These are phyloP conservation scores for Halesus radiatus DNA, from an alignment of 1,140 invertebrate genomes.

Conservation along the genomic window DNA sequence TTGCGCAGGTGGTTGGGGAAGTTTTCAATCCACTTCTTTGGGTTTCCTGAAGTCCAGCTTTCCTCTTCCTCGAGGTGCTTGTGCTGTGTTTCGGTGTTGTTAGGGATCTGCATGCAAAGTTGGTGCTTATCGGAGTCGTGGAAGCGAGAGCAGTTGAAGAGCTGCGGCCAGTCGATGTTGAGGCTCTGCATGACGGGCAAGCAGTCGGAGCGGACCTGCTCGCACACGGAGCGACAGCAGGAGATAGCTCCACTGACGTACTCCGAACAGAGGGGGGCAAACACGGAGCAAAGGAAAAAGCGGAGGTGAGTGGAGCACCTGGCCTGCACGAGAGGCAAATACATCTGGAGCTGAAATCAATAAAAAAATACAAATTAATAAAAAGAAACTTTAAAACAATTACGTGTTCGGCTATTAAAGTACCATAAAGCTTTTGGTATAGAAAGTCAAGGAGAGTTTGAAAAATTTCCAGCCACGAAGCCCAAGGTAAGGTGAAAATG, in stretches of 20 bases:
- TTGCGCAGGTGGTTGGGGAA: slow-evolving; percentile 29
- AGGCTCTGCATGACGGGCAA: slow-evolving; percentile 80
- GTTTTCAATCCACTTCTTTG: slow-evolving; percentile 31
- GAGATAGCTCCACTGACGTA: slow-evolving; percentile 88
- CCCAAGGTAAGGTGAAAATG: too few relatives aligned
- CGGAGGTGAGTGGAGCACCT: slow-evolving; percentile 89
- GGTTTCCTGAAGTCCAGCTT: slow-evolving; percentile 21
- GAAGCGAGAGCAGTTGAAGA: slow-evolving; percentile 80
- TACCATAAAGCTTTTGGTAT: too few relatives aligned
- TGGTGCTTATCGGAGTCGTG: slow-evolving; percentile 70
- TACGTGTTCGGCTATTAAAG: too few relatives aligned
- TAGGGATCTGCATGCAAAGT: slow-evolving; percentile 71
- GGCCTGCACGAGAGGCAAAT: slow-evolving; percentile 84
- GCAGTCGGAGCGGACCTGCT: slow-evolving; percentile 85
- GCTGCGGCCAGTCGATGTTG: slow-evolving; percentile 79
- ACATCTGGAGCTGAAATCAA: slow-evolving; percentile 78
- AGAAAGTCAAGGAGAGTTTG: too few relatives aligned
- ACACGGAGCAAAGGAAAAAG: slow-evolving; percentile 93
- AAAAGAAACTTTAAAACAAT: too few relatives aligned
- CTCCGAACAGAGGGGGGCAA: slow-evolving; percentile 93
- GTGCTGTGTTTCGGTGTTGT: slow-evolving; percentile 60
- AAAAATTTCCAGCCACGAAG: too few relatives aligned
- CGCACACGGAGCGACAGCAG: slow-evolving; percentile 88
- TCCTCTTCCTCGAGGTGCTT: slow-evolving; percentile 42
- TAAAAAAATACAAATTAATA: slow-evolving; percentile 31